Percentiles rank a stretch among this genome's conserved stretches.
Evolutionary conservation across 2,797 vertebrate species (phyloP).

Genomic region (Spondyliosoma cantharus): DNA sequence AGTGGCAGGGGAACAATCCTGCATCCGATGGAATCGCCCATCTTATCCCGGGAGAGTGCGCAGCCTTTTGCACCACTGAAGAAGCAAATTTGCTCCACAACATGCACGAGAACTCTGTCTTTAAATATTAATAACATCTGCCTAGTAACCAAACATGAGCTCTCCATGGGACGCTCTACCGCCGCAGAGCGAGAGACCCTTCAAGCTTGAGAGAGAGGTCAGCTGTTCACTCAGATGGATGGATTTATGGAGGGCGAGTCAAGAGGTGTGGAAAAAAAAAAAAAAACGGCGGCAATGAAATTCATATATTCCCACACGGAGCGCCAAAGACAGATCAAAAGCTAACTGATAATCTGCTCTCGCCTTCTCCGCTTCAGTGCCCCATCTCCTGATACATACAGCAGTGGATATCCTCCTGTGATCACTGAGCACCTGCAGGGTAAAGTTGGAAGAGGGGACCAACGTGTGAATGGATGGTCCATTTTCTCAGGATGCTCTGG

Average conservation of each 20-base stretch:
- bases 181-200: slow-evolving; percentile 11
- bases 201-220: slow-evolving; percentile 55
- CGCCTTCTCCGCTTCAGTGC: slow-evolving; percentile 12
- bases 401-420: slow-evolving; percentile 44
- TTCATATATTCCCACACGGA: slow-evolving; percentile 42
- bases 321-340: slow-evolving; percentile 53
- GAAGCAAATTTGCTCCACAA: slow-evolving; percentile 72
- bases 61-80: slow-evolving; percentile 62
- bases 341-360: slow-evolving; percentile 45
- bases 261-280: slow-evolving; percentile 15
- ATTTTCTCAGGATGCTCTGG: slow-evolving; percentile 22
- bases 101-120: slow-evolving; percentile 62
- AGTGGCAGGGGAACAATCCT: slow-evolving; percentile 39
- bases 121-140: slow-evolving; percentile 85
- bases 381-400: slow-evolving; percentile 17
- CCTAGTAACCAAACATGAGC: slow-evolving; percentile 76
- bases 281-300: slow-evolving; percentile 24
- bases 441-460: slow-evolving; percentile 32
- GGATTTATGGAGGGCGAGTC: slow-evolving; percentile 35
- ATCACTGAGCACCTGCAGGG: slow-evolving; percentile 50
- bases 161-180: slow-evolving; percentile 35
- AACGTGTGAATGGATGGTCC: slow-evolving; percentile 36
- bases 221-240: slow-evolving; percentile 49
- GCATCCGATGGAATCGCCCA: slow-evolving; percentile 52
- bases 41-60: slow-evolving; percentile 51